Base-by-base conservation (phyloP, 2,113 vertebrate species). In the Origma solitaria region DNA sequence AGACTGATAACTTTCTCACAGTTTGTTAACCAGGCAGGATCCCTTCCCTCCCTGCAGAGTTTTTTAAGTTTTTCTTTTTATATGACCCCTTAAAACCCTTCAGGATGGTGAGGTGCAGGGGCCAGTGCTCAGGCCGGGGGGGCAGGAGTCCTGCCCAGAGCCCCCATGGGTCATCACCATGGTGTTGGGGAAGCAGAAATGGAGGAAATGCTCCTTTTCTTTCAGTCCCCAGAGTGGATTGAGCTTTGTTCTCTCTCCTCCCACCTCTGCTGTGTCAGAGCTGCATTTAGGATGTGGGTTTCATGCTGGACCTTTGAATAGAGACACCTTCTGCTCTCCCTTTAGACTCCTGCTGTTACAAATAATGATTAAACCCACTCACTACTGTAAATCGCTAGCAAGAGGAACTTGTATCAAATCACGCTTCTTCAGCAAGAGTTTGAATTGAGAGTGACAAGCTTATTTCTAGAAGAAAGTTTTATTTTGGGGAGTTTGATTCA, bases 401-500 rank as follows among this genome's bases (percentile, higher is more conserved):
- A 80, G 81, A 92, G 72, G 37, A 83, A 60, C 84, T 47, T 9
- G 0, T 58, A 25, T 92, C 68, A 28, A 50, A 81, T 88, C 92
- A 70, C 6, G 2, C 70, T 62, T 28, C 80, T 71, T 49, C 88
- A 86, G 79, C 86, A 90, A 83, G 86, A 45, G 33, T 28, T 76
- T 70, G 70, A 81, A 62, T 44, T 75, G 73, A 47, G 86, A 78
- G 72, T 31, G 72, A 81, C 56, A 57, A 73, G 88, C 71, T 80
- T 94, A 93, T 93, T 93, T 90, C 47, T 18, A 76, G 92, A 54
- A 44, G 35, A 75, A 86, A 70, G 76, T n/a, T 78, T 72, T 94
- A 94, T 95, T 96, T 94, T 58, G 19, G 76, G 95, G n/a, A 42
- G 54, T 42, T 83, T 17, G 80, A 60, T 82, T 88, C 88, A 37